Evolutionary conservation across 2,888 invertebrate species (phyloP).

Genomic region (Strigamia crassipes): DNA sequence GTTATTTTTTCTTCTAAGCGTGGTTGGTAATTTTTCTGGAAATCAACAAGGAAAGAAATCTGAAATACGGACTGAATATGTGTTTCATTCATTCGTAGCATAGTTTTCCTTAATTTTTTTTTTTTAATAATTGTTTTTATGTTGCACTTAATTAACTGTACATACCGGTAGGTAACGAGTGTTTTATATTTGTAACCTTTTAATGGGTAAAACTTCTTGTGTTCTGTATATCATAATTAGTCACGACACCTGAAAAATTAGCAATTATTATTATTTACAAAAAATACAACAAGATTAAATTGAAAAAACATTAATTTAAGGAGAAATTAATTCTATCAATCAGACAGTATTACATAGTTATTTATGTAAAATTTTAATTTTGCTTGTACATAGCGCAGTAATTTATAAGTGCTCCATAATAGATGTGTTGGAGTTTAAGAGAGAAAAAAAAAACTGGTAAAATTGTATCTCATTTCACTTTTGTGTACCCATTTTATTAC

Average conservation of each 20-base stretch:
- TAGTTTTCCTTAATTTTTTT: neutral
- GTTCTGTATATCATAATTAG: neutral
- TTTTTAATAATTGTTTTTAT: neutral
- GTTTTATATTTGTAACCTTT: neutral
- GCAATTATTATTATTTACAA: neutral
- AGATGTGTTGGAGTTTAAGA: neutral
- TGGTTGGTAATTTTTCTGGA: too few relatives aligned
- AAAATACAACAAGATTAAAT: neutral
- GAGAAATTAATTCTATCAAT: neutral
- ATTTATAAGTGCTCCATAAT: neutral
- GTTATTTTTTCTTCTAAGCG: neutral
- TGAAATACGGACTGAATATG: neutral
- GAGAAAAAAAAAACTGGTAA: neutral
- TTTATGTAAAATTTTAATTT: neutral
- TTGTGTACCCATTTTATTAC: neutral
- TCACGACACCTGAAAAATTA: neutral
- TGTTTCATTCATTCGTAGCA: neutral
- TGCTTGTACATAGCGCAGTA: neutral
- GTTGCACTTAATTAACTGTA: neutral
- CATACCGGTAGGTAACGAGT: neutral
- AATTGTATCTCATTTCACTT: neutral
- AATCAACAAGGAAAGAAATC: neutral
- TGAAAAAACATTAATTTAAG: neutral
- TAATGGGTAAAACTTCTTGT: neutral
- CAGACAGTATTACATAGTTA: neutral